Evolutionary conservation across 2,797 vertebrate genomes (phyloP).

Genomic region (Alcedo quadribrachys): DNA sequence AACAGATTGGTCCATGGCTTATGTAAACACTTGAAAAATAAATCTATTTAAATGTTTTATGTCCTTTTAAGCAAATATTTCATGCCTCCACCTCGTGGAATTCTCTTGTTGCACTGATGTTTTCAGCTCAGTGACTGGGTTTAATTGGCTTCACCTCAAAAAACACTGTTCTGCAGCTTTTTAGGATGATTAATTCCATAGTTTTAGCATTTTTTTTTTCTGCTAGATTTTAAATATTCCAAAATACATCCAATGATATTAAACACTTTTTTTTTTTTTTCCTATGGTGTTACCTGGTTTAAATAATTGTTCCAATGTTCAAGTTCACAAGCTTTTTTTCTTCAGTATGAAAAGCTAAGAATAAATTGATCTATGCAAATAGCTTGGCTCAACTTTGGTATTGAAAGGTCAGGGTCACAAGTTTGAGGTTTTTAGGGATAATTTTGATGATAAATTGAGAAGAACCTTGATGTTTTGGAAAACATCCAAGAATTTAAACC

Average conservation of each 20-base stretch:
- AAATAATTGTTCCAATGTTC: neutral
- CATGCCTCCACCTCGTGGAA: neutral
- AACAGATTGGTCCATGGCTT: slow-evolving; percentile 13
- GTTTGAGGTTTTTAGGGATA: neutral
- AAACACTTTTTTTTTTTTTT: neutral
- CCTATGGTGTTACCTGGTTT: neutral
- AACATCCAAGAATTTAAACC: neutral
- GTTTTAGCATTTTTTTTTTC: neutral
- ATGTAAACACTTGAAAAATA: slow-evolving; percentile 45
- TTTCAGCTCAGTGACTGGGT: neutral
- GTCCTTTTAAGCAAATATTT: slow-evolving; percentile 16
- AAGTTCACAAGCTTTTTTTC: neutral
- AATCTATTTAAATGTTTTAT: slow-evolving; percentile 37
- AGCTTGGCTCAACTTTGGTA: neutral
- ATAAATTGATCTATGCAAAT: neutral
- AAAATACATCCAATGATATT: neutral
- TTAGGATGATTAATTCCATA: neutral
- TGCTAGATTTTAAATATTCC: neutral
- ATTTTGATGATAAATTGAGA: neutral
- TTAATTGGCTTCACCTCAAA: neutral
- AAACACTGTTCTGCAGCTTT: neutral
- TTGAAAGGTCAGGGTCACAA: neutral
- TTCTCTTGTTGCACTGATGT: neutral
- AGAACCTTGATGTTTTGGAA: neutral
- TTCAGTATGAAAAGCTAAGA: neutral